These are phyloP conservation scores for Acleris sparsana DNA, from an alignment of 2,888 invertebrate genomes.

Conservation along the genomic window DNA sequence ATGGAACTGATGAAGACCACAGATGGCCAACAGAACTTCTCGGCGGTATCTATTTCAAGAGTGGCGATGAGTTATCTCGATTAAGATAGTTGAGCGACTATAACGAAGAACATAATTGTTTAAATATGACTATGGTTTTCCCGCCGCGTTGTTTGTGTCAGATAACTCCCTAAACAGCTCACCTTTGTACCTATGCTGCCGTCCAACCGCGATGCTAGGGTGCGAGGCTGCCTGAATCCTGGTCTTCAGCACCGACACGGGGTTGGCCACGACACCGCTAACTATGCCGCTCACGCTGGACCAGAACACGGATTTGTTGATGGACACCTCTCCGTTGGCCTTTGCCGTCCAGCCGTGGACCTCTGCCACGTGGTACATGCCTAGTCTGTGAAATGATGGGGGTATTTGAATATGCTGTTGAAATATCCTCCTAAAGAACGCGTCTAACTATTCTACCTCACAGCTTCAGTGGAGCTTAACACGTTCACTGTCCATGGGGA, in stretches of 20 bases:
- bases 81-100: no score
- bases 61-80: no score
- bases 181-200: slow-evolving; percentile 89
- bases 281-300: slow-evolving; percentile 84
- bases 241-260: slow-evolving; percentile 92
- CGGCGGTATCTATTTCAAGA: no score
- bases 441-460: no score
- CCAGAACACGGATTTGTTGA: slow-evolving; percentile 68
- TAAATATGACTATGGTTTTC: no score
- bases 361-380: slow-evolving; percentile 86
- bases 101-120: no score
- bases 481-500: no score
- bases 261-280: slow-evolving; percentile 88
- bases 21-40: no score
- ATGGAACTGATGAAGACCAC: no score
- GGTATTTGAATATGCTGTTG: neutral
- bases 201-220: slow-evolving; percentile 91
- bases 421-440: no score
- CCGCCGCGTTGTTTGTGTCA: no score
- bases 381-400: slow-evolving; percentile 71
- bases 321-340: slow-evolving; percentile 61
- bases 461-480: no score
- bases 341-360: slow-evolving; percentile 80
- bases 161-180: slow-evolving; percentile 14
- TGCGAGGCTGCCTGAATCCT: slow-evolving; percentile 89